Percentiles rank a stretch among this genome's conserved stretches.
These are phyloP conservation scores for Andrena dorsata DNA, from an alignment of 2,888 invertebrate genomes.

Conservation along the genomic window DNA sequence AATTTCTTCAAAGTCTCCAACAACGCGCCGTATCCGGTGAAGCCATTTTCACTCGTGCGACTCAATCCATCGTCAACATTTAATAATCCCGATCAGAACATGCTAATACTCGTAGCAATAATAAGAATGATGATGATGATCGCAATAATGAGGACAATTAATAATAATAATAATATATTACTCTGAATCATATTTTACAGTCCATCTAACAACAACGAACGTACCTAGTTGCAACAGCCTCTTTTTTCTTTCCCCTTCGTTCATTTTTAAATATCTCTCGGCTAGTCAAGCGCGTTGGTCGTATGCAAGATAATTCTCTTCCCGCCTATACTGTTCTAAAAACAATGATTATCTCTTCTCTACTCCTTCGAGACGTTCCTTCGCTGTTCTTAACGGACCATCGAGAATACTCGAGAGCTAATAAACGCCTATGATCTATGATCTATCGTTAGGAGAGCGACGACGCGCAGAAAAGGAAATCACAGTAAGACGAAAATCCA, in stretches of 20 bases:
- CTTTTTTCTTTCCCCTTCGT: constrained; percentile 55
- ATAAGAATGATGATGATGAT: constrained; percentile 46
- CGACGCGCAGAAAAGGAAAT: constrained; percentile 67
- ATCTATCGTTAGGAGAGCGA: constrained; percentile 52
- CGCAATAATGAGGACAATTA: constrained; percentile 52
- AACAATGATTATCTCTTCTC: constrained; percentile 18
- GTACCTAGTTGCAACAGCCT: constrained; percentile 76
- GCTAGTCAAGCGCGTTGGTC: constrained; percentile 42
- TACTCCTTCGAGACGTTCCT: constrained; percentile 1
- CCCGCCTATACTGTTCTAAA: constrained; percentile 6
- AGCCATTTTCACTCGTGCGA: constrained; percentile 63
- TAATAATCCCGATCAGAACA: constrained; percentile 62
- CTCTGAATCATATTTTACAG: constrained; percentile 77
- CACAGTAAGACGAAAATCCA: constrained; percentile 72
- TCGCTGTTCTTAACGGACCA: constrained; percentile 5
- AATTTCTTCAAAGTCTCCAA: constrained; percentile 78
- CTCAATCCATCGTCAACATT: constrained; percentile 68
- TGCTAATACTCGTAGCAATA: constrained; percentile 62
- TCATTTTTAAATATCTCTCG: constrained; percentile 53
- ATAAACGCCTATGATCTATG: constrained; percentile 54
- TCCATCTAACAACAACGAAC: constrained; percentile 76
- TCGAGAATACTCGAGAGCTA: constrained; percentile 38
- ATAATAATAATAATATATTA: constrained; percentile 75
- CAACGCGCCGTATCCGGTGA: constrained; percentile 70
- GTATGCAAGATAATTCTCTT: constrained; percentile 29